phyloP scores from a whole-genome alignment of 2,113 vertebrate species.

The Amphilophus citrinellus region DNA sequence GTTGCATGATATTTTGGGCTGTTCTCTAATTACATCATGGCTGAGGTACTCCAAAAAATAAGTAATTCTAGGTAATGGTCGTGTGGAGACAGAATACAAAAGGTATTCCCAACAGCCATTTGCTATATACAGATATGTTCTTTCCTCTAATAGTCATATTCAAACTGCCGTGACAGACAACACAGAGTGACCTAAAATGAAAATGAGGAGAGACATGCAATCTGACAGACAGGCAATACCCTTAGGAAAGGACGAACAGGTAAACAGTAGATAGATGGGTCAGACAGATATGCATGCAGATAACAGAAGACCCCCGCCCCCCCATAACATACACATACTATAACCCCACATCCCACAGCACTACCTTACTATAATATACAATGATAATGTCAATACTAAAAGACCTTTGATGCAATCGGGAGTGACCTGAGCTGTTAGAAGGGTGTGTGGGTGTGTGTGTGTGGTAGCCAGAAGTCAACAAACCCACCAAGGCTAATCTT shows the following conservation, averaged over 20 bases:
- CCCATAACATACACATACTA: not conserved
- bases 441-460: constrained; percentile 2
- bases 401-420: constrained; percentile 76
- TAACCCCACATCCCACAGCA: not conserved
- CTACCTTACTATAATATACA: constrained; percentile 44
- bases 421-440: constrained; percentile 39
- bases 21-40: not conserved
- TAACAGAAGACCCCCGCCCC: constrained; percentile 1
- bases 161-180: constrained; percentile 20
- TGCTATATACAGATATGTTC: not conserved
- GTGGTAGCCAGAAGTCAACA: not conserved
- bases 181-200: constrained; percentile 39
- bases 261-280: not conserved
- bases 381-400: constrained; percentile 37
- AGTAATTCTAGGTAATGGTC: not conserved
- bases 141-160: constrained; percentile 6
- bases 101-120: constrained; percentile 11
- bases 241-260: constrained; percentile 27
- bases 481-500: constrained; percentile 4
- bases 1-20: not conserved
- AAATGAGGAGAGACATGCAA: constrained; percentile 22
- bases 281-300: constrained; percentile 7
- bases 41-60: not conserved
- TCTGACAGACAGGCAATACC: constrained; percentile 27
- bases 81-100: not conserved